phyloP scores from a whole-genome alignment of 2,113 vertebrate species.

The Fulmarus glacialis region DNA sequence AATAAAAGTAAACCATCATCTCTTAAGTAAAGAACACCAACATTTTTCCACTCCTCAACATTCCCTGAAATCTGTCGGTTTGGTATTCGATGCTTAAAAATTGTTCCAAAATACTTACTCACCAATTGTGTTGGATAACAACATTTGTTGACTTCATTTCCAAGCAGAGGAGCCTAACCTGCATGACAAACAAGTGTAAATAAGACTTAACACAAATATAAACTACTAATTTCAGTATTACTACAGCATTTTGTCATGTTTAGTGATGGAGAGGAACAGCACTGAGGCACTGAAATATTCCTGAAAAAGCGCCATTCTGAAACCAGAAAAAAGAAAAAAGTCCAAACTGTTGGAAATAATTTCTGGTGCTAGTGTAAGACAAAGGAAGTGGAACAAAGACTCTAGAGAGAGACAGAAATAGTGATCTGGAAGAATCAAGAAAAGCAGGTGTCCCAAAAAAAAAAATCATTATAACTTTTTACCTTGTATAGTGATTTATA shows the following conservation, averaged over 20 bases:
- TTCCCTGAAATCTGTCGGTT: neutral
- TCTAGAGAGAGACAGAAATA: neutral
- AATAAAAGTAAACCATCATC: neutral
- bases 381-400: neutral
- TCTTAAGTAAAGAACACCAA: neutral
- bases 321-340: neutral
- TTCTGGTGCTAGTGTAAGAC: neutral
- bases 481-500: neutral
- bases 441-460: neutral
- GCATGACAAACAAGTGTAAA: neutral
- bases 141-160: neutral
- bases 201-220: neutral
- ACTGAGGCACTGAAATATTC: neutral
- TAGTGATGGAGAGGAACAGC: neutral
- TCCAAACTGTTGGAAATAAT: neutral
- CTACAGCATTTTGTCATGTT: neutral
- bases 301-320: neutral
- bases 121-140: neutral
- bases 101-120: neutral
- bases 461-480: neutral
- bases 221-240: neutral
- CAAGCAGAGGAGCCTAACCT: neutral
- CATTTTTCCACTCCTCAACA: neutral
- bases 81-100: neutral
- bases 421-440: neutral